Evolutionary conservation across 1,140 invertebrate species (phyloP), one percentile per base, ranked within the genome.

Genomic region (Ceratina japonica): DNA sequence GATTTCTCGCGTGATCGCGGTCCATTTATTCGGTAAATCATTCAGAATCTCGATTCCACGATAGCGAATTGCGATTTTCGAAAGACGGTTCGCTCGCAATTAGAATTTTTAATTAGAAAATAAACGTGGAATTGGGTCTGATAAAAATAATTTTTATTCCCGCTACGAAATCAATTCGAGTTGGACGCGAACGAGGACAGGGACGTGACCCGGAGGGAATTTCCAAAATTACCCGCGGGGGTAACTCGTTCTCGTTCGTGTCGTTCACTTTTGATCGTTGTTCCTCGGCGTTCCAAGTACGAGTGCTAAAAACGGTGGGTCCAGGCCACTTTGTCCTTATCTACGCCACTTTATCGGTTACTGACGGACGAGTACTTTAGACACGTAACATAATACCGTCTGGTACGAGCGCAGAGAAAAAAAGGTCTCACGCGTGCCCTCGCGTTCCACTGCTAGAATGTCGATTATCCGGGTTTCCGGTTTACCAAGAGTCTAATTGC

Each of bases 181-280:
- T 12, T 31, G 65, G 27, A n/a, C 49, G 22, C n/a, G 20, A 76
- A 71, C 22, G 72, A 7, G 69, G 56, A 71, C 84, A 79, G 81
- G 75, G 75, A 15, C 66, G 20, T 78, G 69, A 65, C 70, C 58
- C 63, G 64, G 27, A 51, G 49, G 61, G 74, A 86, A 86, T 86
- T 86, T 83, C 85, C 81, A 81, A 86, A 86, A 86, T 86, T 86
- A 86, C 52, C 27, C 70, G n/a, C 18, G 31, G 66, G 62, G 56
- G 58, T 64, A 73, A 49, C 64, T 58, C 54, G 65, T 65, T 24
- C 58, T 71, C 59, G 27, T 59, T 61, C 62, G 73, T 74, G 81
- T 86, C 85, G 81, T 86, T 86, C 78, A 86, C 85, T 84, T 86
- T 66, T 59, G 58, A 65, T 62, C 80, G 75, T 81, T 84, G 62